phyloP scores from a whole-genome alignment of 2,888 invertebrate genomes.

The Mesorhabditis belari region DNA sequence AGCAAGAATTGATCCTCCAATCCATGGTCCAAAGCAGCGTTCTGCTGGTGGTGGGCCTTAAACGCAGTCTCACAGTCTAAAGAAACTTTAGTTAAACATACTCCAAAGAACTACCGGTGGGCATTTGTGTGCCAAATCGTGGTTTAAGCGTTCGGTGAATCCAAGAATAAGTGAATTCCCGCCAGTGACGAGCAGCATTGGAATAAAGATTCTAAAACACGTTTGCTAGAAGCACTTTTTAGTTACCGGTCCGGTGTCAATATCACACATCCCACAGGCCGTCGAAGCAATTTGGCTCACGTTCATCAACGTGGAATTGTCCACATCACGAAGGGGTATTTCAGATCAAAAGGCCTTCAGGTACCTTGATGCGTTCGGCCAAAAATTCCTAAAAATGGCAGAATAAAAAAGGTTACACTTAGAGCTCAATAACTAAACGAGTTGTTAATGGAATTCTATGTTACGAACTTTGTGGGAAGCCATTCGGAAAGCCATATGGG shows the following conservation, averaged over 20 bases:
- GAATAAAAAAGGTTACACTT: no score
- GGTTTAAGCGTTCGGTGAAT: slow-evolving; percentile 82
- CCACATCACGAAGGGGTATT: slow-evolving; percentile 26
- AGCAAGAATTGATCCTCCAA: slow-evolving; percentile 95
- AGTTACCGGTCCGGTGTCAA: slow-evolving; percentile 85
- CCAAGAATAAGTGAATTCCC: slow-evolving; percentile 87
- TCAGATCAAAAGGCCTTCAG: slow-evolving; percentile 90
- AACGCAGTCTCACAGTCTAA: slow-evolving; percentile 81
- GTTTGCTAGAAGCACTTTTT: neutral
- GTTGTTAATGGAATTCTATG: no score
- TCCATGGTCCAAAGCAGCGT: slow-evolving; percentile 92
- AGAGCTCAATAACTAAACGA: no score
- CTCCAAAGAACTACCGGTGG: slow-evolving; percentile 64
- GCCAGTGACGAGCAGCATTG: slow-evolving; percentile 85
- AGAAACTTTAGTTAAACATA: slow-evolving; percentile 12
- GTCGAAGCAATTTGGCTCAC: slow-evolving; percentile 66
- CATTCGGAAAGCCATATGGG: slow-evolving; percentile 94
- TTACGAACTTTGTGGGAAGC: slow-evolving; percentile 66
- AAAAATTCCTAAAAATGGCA: slow-evolving; percentile 71
- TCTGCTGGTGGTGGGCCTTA: slow-evolving; percentile 84
- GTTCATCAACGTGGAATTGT: slow-evolving; percentile 32
- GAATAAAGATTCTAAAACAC: slow-evolving; percentile 71
- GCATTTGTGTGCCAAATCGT: slow-evolving; percentile 76
- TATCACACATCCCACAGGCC: slow-evolving; percentile 91
- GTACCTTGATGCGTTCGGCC: slow-evolving; percentile 81